These are phyloP conservation scores for Protosalanx chinensis DNA, from an alignment of 2,797 vertebrate species.

Conservation along the genomic window DNA sequence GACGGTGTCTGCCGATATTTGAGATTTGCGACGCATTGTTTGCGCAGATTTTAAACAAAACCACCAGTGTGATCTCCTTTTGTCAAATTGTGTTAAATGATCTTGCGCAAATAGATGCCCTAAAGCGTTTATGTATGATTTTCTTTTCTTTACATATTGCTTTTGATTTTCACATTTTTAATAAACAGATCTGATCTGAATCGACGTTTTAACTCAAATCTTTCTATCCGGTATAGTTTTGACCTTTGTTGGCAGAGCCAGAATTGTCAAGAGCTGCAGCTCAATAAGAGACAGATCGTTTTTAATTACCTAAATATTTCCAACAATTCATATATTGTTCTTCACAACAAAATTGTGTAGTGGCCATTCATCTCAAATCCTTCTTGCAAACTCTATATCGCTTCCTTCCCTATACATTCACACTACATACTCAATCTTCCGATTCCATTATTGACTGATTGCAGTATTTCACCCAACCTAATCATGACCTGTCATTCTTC, in stretches of 20 bases:
- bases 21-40: conserved; percentile 51
- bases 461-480: not conserved
- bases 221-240: conserved; percentile 36
- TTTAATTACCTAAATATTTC: conserved; percentile 2
- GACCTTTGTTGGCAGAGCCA: not conserved
- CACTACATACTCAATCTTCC: not conserved
- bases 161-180: conserved; percentile 69
- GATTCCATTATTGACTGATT: not conserved
- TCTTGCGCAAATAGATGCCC: conserved; percentile 47
- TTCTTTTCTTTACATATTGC: conserved; percentile 61
- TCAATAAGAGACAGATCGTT: not conserved
- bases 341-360: not conserved
- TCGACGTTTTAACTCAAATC: conserved; percentile 54
- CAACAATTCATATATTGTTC: not conserved
- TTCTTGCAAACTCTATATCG: not conserved
- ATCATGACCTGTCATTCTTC: conserved; percentile 3
- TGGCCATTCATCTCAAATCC: not conserved
- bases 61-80: conserved; percentile 52
- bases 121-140: conserved; percentile 60
- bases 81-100: conserved; percentile 49
- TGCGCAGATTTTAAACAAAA: conserved; percentile 45
- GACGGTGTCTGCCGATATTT: conserved; percentile 14
- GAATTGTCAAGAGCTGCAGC: not conserved
- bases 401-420: not conserved
- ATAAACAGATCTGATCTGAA: conserved; percentile 68